Evolutionary conservation across 2,888 invertebrate species (phyloP), one percentile per base, ranked within the genome.

Genomic region (Drosophila atroscutellata): DNA sequence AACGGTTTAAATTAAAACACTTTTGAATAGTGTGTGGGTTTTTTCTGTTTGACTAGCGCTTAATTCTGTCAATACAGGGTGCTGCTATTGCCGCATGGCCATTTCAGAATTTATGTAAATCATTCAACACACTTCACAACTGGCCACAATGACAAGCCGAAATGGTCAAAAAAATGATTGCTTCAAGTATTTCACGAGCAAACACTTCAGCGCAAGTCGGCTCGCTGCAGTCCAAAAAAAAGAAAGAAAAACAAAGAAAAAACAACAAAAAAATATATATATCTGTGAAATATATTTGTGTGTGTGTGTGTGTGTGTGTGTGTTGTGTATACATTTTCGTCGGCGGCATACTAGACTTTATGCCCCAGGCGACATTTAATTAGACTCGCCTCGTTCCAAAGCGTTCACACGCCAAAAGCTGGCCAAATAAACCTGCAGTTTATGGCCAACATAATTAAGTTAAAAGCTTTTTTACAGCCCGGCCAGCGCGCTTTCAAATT

Each of bases 381-480:
- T 86, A 86, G 89, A 89, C 74, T 75, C 78, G 77, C 66, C 56
- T 64, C 70, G 72, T 60, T 65, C 68, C 50, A 52, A 77, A 36
- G 67, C 79, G 82, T 84, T 82, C 85, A 85, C 82, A 82, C 82
- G 82, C 85, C 85, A 78, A 81, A 78, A 26, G 36, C 65, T 77
- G 83, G 67, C 82, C 75, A 80, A 84, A 84, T 84, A 86, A 84
- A 88, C 86, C 89, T 89, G 84, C 86, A 88, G 84, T 86, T 86
- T 86, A 89, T 86, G 84, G 88, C 85, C 88, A 86, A 89, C 89
- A 89, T 87, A 87, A 87, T 87, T 87, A 87, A 87, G 83, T 89
- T 87, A 83, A 87, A 87, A 87, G 86, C 89, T 88, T 89, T 88
- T 86, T 86, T 86, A 86, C 81, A 77, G 78, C 79, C 54, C 52